Evolutionary conservation across 2,888 invertebrate species (phyloP).

Genomic region (Pherbina coryleti): DNA sequence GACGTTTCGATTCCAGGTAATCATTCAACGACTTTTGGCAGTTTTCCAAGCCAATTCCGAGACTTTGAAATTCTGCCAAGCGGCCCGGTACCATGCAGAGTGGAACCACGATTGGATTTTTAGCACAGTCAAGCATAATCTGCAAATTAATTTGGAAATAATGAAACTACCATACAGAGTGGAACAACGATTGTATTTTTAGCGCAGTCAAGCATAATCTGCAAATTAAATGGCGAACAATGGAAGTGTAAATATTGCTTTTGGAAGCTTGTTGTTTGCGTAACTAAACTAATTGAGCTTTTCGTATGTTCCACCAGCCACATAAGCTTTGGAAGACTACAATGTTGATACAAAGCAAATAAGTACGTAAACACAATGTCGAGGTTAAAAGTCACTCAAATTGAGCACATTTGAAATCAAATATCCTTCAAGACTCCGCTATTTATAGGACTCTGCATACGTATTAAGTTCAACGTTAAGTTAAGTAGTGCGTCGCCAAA

Average conservation of each 20-base stretch:
- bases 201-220: conserved; percentile 88
- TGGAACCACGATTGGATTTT: conserved; percentile 82
- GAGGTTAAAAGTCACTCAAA: conserved; percentile 21
- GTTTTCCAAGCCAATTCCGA: conserved; percentile 83
- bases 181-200: conserved; percentile 84
- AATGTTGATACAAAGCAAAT: no score
- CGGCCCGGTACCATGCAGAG: conserved; percentile 83
- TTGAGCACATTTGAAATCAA: conserved; percentile 17
- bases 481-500: conserved; percentile 63
- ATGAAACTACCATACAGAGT: conserved; percentile 77
- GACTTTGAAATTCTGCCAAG: conserved; percentile 79
- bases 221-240: conserved; percentile 42
- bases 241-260: conserved; percentile 6
- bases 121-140: conserved; percentile 88
- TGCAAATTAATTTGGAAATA: conserved; percentile 58
- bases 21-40: conserved; percentile 94
- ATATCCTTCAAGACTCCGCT: background rate
- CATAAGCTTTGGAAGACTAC: no score
- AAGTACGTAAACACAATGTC: background rate
- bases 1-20: conserved; percentile 88
- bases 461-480: conserved; percentile 63
- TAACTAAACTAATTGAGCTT: no score
- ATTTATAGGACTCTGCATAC: conserved; percentile 51
- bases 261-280: background rate
- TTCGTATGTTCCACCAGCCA: no score